These are phyloP conservation scores for Dufourea novaeangliae DNA, from an alignment of 1,140 invertebrate species.

Conservation along the genomic window DNA sequence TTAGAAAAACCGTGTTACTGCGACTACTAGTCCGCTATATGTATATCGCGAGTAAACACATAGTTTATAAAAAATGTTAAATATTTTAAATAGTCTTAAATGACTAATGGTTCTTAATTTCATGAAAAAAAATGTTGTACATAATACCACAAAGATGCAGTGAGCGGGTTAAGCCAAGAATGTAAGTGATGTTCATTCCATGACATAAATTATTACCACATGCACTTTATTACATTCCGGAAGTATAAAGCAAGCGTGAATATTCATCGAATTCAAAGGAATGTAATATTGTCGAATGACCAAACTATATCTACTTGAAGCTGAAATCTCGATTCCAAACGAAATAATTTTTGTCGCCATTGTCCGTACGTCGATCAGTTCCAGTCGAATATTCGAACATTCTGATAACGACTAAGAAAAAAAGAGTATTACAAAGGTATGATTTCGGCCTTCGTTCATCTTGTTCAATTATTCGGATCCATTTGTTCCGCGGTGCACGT, in stretches of 20 bases:
- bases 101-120: too few species aligned
- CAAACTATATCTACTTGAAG: too few species aligned
- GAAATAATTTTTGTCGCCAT: neutral
- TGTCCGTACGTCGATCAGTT: neutral
- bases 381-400: neutral
- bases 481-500: neutral
- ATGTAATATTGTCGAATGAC: neutral
- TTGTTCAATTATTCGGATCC: slow-evolving; percentile 31
- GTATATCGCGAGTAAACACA: too few species aligned
- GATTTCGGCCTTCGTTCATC: slow-evolving; percentile 10
- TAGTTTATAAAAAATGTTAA: too few species aligned
- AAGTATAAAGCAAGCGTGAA: neutral
- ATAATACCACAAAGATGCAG: too few species aligned
- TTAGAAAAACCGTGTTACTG: too few species aligned
- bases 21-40: too few species aligned
- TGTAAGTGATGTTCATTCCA: neutral
- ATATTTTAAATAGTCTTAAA: too few species aligned
- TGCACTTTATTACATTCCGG: neutral
- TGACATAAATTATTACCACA: neutral
- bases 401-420: slow-evolving; percentile 23
- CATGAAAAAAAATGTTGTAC: too few species aligned
- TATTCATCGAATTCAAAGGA: neutral
- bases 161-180: too few species aligned
- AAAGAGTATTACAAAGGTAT: slow-evolving; percentile 33
- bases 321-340: neutral